Base-by-base conservation (phyloP, 2,888 invertebrate species). In the Idaea dimidiata region DNA sequence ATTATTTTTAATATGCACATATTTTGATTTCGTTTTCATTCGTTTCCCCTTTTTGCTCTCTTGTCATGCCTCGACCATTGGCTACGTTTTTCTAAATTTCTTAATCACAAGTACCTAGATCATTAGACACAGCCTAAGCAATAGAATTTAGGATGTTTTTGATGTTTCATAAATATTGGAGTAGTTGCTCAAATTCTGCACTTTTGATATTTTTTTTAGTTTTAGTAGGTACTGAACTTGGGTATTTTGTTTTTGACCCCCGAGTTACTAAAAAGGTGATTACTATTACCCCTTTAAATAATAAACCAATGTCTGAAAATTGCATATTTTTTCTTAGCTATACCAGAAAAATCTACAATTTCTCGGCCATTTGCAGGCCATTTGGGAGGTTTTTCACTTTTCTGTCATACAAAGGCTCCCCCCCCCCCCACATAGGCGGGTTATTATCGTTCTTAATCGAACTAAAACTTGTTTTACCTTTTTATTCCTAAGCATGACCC, bases 1-100 rank as follows among this genome's bases (percentile, higher is more conserved):
- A 72, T 77, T 72, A 77, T 77, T 79, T 77, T 79, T 80, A 70
- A 71, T 75, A 74, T 83, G 88, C 90, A 89, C 89, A 75, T 69
- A 68, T 73, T 76, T 74, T 71, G 68, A 73, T 72, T 77, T 71
- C 62, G 66, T 73, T 72, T 64, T 59, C 69, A 43, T 43, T 24
- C 68, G 32, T 72, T 72, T 73, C 70, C 73, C 66, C 70, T 64
- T 71, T 76, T 71, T 76, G 72, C 71, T 68, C 68, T 76, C 72
- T 70, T 73, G 71, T 76, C 72, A 71, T 73, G 71, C 73, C 75
- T 74, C 70, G 62, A 73, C 77, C 71, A 65, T 77, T 72, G 79
- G 74, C 70, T 74, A 70, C 67, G 62, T 72, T 65, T 68, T 66
- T 72, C 71, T 70, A 71, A 70, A 70, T 68, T 70, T 72, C 64